These are phyloP conservation scores for Cabera pusaria DNA, from an alignment of 2,888 invertebrate genomes.

Conservation along the genomic window DNA sequence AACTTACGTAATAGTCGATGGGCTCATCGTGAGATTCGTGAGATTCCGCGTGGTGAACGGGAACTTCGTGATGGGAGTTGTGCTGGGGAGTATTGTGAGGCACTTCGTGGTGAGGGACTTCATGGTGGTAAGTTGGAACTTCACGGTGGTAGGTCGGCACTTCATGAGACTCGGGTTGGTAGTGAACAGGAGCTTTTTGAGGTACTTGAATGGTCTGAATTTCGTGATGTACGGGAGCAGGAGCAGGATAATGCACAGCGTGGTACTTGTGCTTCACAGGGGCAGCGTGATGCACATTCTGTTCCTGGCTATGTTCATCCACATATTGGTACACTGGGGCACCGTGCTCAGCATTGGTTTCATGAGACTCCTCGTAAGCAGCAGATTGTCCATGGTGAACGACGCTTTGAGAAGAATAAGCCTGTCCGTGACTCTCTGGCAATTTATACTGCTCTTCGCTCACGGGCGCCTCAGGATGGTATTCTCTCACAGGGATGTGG, in stretches of 20 bases:
- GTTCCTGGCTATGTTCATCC: constrained; percentile 41
- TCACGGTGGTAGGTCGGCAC: constrained; percentile 22
- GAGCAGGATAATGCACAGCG: constrained; percentile 17
- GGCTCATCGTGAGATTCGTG: constrained; percentile 63
- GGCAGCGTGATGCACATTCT: constrained; percentile 30
- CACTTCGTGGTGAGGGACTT: constrained; percentile 11
- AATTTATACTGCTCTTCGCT: constrained; percentile 34
- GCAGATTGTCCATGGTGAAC: constrained; percentile 45
- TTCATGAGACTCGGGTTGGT: constrained; percentile 20
- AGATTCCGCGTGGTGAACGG: constrained; percentile 28
- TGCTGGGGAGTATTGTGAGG: constrained; percentile 13
- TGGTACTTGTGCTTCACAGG: constrained; percentile 32
- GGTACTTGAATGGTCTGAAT: constrained; percentile 38
- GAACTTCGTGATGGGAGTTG: constrained; percentile 23
- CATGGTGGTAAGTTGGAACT: constrained; percentile 7
- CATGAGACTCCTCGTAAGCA: constrained; percentile 51
- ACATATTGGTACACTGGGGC: constrained; percentile 56
- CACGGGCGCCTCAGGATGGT: constrained; percentile 46
- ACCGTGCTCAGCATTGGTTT: constrained; percentile 46
- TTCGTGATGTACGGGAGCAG: constrained; percentile 44
- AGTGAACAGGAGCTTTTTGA: constrained; percentile 20
- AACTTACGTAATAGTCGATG: constrained; percentile 76
- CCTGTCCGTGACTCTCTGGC: constrained; percentile 42
- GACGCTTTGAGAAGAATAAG: constrained; percentile 56
- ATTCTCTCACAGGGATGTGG: constrained; percentile 39